Evolutionary conservation across 2,888 invertebrate species (phyloP), one percentile per base, ranked within the genome.

Genomic region (Lycocerus yunnanus): DNA sequence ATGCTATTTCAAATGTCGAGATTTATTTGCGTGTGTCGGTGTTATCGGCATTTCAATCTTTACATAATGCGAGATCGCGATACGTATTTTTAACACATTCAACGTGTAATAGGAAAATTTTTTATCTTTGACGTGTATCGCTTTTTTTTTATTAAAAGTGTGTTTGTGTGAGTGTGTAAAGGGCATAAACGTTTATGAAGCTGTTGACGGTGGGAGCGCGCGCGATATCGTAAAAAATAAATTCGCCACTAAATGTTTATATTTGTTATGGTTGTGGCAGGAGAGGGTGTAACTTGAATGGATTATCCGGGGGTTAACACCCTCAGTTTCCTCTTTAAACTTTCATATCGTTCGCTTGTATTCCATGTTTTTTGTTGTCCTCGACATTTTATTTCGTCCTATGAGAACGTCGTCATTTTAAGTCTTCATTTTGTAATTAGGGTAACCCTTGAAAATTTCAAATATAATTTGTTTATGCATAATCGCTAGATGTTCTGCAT

Each of bases 301-400:
- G 71, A 71, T 71, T 71, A 71, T 68, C 72, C 43, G n/a, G 65
- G 72, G 72, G 72, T 72, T 72, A 72, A 72, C 72, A 72, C 68
- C 72, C 68, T 71, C 63, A 43, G 43, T 68, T 72, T 72, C 72
- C 72, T 72, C 63, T 72, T 72, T 72, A 72, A 72, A 72, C 68
- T 72, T 72, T 72, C 66, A 72, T 72, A 68, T 72, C 72, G 63
- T 6, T 21, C 21, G 8, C 67, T 71, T 67, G n/a, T 71, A 61
- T 71, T 72, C 43, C 61, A 68, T 72, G 68, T 72, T 68, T 72
- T n/a, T 72, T 61, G 68, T 68, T 72, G 68, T 72, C 20, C 68
- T 72, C 24, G 61, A 11, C 63, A 72, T 68, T 43, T 43, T 43
- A 43, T 43, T 43, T 43, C n/a, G 13, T 27, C 27, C 11, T 8